Evolutionary conservation across 2,888 invertebrate species (phyloP), one percentile per base, ranked within the genome.

Genomic region (Tipula confusa): DNA sequence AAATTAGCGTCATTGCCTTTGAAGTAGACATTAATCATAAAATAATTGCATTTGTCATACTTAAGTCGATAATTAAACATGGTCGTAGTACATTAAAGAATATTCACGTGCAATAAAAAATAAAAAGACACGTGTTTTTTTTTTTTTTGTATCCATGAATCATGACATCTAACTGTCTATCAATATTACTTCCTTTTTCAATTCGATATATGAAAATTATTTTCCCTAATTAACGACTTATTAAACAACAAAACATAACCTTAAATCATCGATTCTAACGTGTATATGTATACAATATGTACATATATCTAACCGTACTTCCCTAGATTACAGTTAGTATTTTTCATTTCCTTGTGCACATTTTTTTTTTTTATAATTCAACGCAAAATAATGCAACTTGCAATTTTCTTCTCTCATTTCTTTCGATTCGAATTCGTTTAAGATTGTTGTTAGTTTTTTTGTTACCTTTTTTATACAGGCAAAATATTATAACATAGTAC

Each of bases 391-490:
- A 64, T 64, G 64, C 24, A 64, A 24, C 24, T 64, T 64, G 64
- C 24, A 64, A 64, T 64, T 64, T 64, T 64, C 64, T 64, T 64
- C 64, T 64, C 64, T 64, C 64, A 64, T 64, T 64, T 64, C 64
- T 64, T 64, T 64, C n/a, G 64, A 24, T 24, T 64, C 24, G 3
- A n/a, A n/a, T n/a, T 64, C n/a, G n/a, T n/a, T n/a, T n/a, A 9
- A 6, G 18, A 64, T 64, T 64, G 64, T 64, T 64, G 64, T 64
- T 64, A 64, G 24, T 64, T 64, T 64, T 64, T 9, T n/a, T n/a
- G n/a, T n/a, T 64, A 64, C 24, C 24, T 64, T 64, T 64, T 24
- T n/a, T n/a, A n/a, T n/a, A n/a, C n/a, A n/a, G n/a, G n/a, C n/a
- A n/a, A n/a, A n/a, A n/a, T n/a, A n/a, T n/a, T n/a, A n/a, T 1